Conservation (phyloP, 2,797 vertebrate species). For the Sebastes glaucus region DNA sequence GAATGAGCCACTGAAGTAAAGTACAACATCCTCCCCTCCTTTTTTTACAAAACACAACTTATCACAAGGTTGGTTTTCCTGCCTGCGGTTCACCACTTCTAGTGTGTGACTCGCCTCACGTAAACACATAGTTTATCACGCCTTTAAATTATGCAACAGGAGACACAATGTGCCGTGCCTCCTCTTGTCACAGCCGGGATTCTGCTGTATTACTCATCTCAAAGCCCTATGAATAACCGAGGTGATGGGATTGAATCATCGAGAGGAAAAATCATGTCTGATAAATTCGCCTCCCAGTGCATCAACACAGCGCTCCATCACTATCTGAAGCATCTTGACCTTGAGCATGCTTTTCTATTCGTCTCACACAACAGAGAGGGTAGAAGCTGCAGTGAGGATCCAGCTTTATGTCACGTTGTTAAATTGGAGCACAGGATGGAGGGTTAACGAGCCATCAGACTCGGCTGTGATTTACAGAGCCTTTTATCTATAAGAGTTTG, state of each 20-base stretch:
- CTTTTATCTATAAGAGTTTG: conserved; percentile 28
- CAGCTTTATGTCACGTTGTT: conserved; percentile 39
- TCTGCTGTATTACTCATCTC: conserved; percentile 45
- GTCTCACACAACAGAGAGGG: conserved; percentile 7
- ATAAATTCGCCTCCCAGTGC: background rate
- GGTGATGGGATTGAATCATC: background rate
- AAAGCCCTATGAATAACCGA: conserved; percentile 27
- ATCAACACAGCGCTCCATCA: conserved; percentile 17
- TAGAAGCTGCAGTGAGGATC: conserved; percentile 19
- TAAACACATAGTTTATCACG: conserved; percentile 38
- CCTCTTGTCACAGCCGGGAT: background rate
- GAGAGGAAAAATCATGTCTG: background rate
- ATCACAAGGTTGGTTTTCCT: background rate
- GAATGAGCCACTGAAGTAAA: conserved; percentile 48
- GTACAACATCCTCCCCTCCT: background rate
- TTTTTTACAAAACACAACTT: conserved; percentile 11
- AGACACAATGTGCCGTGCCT: conserved; percentile 12
- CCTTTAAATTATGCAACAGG: conserved; percentile 55
- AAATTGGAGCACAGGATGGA: conserved; percentile 12
- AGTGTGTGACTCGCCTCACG: conserved; percentile 7
- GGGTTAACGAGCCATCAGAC: conserved; percentile 48
- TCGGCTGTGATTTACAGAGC: conserved; percentile 48
- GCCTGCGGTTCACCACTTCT: background rate
- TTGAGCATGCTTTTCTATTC: conserved; percentile 48
- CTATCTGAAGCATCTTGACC: conserved; percentile 59